These are phyloP conservation scores for Drymodes brunneopygia DNA, from an alignment of 2,113 vertebrate genomes.

Conservation along the genomic window DNA sequence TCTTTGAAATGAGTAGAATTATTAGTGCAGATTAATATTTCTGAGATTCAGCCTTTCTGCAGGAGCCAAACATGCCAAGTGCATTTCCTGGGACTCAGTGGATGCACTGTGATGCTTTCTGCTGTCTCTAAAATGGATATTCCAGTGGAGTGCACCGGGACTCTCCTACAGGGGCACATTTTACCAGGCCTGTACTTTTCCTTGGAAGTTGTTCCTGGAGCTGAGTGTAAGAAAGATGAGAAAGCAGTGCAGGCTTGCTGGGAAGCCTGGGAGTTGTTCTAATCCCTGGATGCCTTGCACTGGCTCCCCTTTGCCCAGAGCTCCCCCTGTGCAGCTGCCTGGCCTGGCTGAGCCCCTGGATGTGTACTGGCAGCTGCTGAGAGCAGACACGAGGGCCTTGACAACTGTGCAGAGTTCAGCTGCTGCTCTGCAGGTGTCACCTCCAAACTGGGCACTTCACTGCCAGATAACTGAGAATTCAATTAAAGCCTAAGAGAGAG, in stretches of 20 bases:
- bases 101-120: rapidly evolving
- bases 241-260: neutral
- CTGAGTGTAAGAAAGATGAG: neutral
- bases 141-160: neutral
- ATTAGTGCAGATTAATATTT: no score
- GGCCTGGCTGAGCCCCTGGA: neutral
- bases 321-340: neutral
- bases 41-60: neutral
- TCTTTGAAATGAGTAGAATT: no score
- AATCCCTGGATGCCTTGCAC: neutral
- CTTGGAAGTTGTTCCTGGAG: neutral
- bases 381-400: neutral
- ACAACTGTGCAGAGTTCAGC: neutral
- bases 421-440: neutral
- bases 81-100: rapidly evolving
- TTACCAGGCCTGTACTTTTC: neutral
- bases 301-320: neutral
- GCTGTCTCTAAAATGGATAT: neutral
- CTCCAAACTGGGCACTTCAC: neutral
- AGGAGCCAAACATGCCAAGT: neutral
- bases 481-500: neutral
- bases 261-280: neutral
- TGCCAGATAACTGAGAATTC: neutral
- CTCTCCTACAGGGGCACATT: neutral
- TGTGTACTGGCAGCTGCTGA: neutral